Evolutionary conservation across 30 jellyfish, hydroid and myxozoan genomes (phyloP), one percentile per base, ranked within the genome.

Genomic region (Aurelia sp.): DNA sequence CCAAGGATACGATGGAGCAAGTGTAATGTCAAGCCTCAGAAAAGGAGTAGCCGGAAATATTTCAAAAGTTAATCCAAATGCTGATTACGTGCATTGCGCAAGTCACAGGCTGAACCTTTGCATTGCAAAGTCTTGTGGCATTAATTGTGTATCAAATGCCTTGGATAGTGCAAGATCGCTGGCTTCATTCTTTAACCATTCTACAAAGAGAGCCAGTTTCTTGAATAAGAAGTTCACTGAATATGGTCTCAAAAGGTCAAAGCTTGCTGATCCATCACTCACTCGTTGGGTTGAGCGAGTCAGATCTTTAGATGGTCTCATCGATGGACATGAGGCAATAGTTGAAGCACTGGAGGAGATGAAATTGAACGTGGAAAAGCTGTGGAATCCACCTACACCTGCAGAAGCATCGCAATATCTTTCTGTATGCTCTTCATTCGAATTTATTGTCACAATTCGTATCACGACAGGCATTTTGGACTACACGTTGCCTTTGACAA

Each of bases 1-100:
- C 75, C 93, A 83, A 81, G 81, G 85, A 17, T 58, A 58, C 12
- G 67, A 83, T 83, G 92, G 92, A 15, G 93, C 83, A 13, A 92
- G 51, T 7, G 37, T 87, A 40, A 67, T 83, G 90, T 18, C 93
- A 17, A 59, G 93, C 50, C 66, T 73, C 18, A 40, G 44, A 13
- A 87, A 52, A 15, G 96, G 96, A 20, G 68, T 80, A 6, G 82
- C 96, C 12, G 79, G 91, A 23, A n/a, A 27, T 22, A 60, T 87
- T 77, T 31, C 21, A 23, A 27, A 17, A 13, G 35, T 37, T 27
- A 62, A 79, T 68, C 96, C 91, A n/a, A 66, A 79, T 21, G 96
- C 91, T 11, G 18, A 80, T 31, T 79, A 58, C 51, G 95, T 85
- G n/a, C 95, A 85, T 65, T 78, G 87, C 27, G 77, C 60, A 18